phyloP scores from a whole-genome alignment of 2,888 invertebrate genomes.

The Macropis europaea region DNA sequence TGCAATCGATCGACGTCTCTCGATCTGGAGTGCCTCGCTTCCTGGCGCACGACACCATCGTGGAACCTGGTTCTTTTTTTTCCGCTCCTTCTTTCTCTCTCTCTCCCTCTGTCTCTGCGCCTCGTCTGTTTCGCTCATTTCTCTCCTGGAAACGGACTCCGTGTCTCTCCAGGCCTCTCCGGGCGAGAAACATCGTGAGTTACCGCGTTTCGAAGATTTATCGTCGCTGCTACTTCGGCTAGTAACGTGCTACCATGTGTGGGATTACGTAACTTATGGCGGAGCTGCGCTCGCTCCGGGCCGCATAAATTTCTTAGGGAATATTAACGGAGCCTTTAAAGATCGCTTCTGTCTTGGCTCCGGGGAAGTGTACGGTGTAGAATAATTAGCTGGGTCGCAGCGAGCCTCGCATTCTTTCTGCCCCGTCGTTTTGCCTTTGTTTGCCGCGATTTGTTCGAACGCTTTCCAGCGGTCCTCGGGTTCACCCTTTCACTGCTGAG shows the following conservation, averaged over 20 bases:
- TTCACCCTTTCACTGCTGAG: too few species aligned
- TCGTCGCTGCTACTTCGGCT: constrained; percentile 47
- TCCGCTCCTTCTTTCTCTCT: background rate
- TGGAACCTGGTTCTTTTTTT: background rate
- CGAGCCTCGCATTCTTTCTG: background rate
- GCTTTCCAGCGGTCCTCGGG: too few species aligned
- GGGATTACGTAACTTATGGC: constrained; percentile 53
- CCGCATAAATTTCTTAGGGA: constrained; percentile 51
- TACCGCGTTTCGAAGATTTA: constrained; percentile 57
- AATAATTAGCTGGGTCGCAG: constrained; percentile 39
- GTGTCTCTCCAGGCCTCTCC: constrained; percentile 32
- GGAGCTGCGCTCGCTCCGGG: constrained; percentile 27
- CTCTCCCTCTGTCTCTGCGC: background rate
- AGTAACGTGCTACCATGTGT: constrained; percentile 50
- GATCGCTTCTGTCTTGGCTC: constrained; percentile 40
- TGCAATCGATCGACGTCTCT: constrained; percentile 59
- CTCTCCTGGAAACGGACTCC: constrained; percentile 2
- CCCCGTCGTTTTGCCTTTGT: constrained; percentile 3
- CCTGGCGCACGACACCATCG: constrained; percentile 50
- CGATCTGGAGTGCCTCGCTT: constrained; percentile 42
- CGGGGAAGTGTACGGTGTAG: constrained; percentile 1
- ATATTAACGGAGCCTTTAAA: constrained; percentile 47
- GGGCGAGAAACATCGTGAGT: constrained; percentile 51
- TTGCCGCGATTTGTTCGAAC: background rate
- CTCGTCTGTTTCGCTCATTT: constrained; percentile 15